These are phyloP conservation scores for Cydia strobilella DNA, from an alignment of 1,140 invertebrate genomes.

Conservation along the genomic window DNA sequence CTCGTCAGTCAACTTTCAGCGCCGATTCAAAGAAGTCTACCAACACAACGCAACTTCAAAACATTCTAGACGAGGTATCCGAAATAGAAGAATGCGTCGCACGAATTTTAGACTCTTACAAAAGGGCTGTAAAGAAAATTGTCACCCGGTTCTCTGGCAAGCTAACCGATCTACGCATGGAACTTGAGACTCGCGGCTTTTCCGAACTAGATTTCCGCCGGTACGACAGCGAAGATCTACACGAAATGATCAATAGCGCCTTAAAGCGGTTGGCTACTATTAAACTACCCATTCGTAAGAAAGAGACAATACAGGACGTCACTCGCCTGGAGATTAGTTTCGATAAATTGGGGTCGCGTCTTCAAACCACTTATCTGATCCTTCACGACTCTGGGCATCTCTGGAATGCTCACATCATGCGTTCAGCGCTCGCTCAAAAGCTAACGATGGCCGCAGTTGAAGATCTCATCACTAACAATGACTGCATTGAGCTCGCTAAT, in stretches of 20 bases:
- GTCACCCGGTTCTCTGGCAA: constrained; percentile 48
- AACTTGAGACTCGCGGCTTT: constrained; percentile 41
- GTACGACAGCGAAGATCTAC: constrained; percentile 38
- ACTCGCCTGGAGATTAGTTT: constrained; percentile 55
- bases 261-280: constrained; percentile 36
- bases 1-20: constrained; percentile 35
- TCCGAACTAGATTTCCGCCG: constrained; percentile 33
- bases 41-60: constrained; percentile 25
- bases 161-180: constrained; percentile 48
- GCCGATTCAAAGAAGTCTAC: constrained; percentile 34
- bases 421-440: constrained; percentile 57
- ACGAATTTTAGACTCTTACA: constrained; percentile 52
- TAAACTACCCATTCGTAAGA: constrained; percentile 13
- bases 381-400: constrained; percentile 58
- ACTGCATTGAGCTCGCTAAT: constrained; percentile 57
- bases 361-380: constrained; percentile 55
- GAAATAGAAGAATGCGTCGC: constrained; percentile 48
- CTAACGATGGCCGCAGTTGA: constrained; percentile 61
- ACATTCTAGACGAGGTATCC: constrained; percentile 39
- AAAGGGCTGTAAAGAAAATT: constrained; percentile 47
- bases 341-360: constrained; percentile 48
- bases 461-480: constrained; percentile 58
- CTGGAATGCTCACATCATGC: constrained; percentile 60
- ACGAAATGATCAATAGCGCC: constrained; percentile 46
- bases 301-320: neutral